phyloP scores from a whole-genome alignment of 2,888 invertebrate genomes.

The Spodoptera exigua region DNA sequence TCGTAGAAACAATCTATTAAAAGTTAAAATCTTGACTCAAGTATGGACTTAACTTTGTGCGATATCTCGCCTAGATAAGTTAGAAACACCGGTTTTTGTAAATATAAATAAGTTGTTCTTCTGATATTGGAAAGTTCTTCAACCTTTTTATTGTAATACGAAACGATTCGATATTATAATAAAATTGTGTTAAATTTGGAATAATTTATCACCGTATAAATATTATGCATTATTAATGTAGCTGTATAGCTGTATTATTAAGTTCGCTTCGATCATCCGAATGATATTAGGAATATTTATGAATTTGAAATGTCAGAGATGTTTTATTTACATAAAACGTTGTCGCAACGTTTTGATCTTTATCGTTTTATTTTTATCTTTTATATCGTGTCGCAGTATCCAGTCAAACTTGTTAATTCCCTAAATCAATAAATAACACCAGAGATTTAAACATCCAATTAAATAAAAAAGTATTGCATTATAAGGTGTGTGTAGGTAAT shows the following conservation, averaged over 20 bases:
- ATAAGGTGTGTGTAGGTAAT: constrained; percentile 37
- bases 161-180: constrained; percentile 23
- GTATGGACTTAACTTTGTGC: constrained; percentile 55
- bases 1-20: constrained; percentile 72
- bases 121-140: constrained; percentile 52
- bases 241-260: constrained; percentile 18
- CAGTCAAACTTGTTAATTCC: constrained; percentile 28
- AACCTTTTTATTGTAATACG: constrained; percentile 33
- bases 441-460: constrained; percentile 40
- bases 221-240: constrained; percentile 42
- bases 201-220: constrained; percentile 39
- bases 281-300: constrained; percentile 18
- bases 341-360: constrained; percentile 22
- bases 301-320: constrained; percentile 19
- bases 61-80: constrained; percentile 58
- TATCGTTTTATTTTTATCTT: constrained; percentile 26
- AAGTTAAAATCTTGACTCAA: constrained; percentile 43
- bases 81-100: constrained; percentile 50
- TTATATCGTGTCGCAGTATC: constrained; percentile 13
- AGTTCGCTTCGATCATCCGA: constrained; percentile 19
- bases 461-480: constrained; percentile 39
- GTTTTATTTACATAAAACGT: constrained; percentile 36
- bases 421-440: constrained; percentile 46
- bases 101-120: constrained; percentile 47
- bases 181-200: constrained; percentile 22